Conservation (phyloP, 2,113 vertebrate genomes). For the Okapia johnstoni region DNA sequence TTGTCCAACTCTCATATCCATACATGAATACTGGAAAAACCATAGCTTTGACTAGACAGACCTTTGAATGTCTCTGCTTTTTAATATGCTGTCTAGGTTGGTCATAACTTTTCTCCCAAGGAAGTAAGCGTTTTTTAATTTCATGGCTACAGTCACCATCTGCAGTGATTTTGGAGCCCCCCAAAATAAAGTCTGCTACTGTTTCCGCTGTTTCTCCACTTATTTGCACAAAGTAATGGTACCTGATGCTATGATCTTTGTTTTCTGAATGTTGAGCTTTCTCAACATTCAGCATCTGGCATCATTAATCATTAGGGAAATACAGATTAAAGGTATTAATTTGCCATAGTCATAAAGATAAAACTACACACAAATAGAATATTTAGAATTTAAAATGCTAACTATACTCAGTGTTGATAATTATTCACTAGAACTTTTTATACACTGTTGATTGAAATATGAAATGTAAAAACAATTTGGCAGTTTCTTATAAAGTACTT, state of each 20-base stretch:
- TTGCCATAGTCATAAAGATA: not conserved
- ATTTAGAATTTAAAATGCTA: not conserved
- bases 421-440: not conserved
- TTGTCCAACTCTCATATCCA: not conserved
- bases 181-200: accelerated
- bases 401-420: not conserved
- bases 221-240: not conserved
- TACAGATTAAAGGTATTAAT: not conserved
- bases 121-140: not conserved
- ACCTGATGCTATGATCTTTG: not conserved
- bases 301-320: not conserved
- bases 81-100: not conserved
- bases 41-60: not conserved
- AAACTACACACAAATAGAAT: not conserved
- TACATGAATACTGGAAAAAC: not conserved
- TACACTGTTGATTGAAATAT: not conserved
- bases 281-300: not conserved
- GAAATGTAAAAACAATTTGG: not conserved
- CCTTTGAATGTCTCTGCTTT: not conserved
- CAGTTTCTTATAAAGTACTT: not conserved
- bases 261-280: not conserved
- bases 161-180: not conserved
- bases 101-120: not conserved
- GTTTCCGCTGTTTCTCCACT: not conserved
- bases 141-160: not conserved